Evolutionary conservation across 2,888 invertebrate species (phyloP).

Genomic region (Scelioninae gen. 1): DNA sequence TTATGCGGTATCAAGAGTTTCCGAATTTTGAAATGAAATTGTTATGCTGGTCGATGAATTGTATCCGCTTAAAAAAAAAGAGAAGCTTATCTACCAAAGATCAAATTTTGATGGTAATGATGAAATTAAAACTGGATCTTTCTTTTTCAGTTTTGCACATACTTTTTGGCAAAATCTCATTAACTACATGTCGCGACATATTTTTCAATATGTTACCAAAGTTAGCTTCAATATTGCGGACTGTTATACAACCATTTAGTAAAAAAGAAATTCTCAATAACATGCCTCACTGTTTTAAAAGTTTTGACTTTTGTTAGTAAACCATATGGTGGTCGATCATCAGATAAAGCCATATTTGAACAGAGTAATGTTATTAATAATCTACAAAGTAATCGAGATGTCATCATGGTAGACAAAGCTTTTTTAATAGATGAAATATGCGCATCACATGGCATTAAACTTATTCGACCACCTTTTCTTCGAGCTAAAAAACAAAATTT

Average conservation of each 20-base stretch:
- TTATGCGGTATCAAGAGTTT: constrained; percentile 19
- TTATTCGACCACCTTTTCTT: constrained; percentile 59
- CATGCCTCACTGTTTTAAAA: constrained; percentile 10
- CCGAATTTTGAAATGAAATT: constrained; percentile 16
- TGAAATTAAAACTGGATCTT: constrained; percentile 5
- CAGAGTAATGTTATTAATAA: constrained; percentile 52
- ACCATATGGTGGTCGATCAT: constrained; percentile 69
- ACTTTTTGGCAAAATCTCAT: too few species aligned
- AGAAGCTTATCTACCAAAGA: constrained; percentile 11
- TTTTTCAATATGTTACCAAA: too few species aligned
- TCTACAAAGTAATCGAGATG: constrained; percentile 23
- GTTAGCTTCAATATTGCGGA: background rate
- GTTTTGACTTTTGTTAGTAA: constrained; percentile 60
- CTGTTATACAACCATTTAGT: background rate
- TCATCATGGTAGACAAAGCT: constrained; percentile 70
- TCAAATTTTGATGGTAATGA: background rate
- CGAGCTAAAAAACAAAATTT: constrained; percentile 51
- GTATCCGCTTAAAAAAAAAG: constrained; percentile 17
- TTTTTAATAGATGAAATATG: constrained; percentile 38
- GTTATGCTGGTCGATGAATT: constrained; percentile 2
- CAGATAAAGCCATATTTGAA: constrained; percentile 68
- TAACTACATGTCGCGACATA: too few species aligned
- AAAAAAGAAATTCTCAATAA: constrained; percentile 34
- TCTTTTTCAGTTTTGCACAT: background rate
- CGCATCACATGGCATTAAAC: constrained; percentile 21